Evolutionary conservation across 2,888 invertebrate genomes (phyloP).

Genomic region (Meghimatium bilineatum): DNA sequence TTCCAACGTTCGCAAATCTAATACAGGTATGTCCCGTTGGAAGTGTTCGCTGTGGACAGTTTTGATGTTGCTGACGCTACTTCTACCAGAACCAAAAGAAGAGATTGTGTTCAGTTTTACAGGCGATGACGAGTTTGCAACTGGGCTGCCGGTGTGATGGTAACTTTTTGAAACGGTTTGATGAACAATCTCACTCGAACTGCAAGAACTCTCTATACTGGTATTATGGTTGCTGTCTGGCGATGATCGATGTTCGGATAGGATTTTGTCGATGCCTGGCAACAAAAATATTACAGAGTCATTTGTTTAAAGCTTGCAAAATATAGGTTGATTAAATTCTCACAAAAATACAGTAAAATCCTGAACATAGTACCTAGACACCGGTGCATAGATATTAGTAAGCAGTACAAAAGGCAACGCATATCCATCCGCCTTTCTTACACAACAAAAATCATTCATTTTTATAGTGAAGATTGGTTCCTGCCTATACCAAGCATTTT

Average conservation of each 20-base stretch:
- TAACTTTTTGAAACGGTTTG: neutral
- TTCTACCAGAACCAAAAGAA: neutral
- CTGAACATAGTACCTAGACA: too few species aligned
- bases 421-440: too few species aligned
- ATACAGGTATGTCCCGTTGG: slow-evolving; percentile 21
- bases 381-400: too few species aligned
- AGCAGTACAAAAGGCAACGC: too few species aligned
- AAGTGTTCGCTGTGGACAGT: slow-evolving; percentile 11
- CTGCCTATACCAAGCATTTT: too few species aligned
- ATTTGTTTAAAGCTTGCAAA: too few species aligned
- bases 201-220: slow-evolving; percentile 39
- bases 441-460: too few species aligned
- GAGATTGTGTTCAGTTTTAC: neutral
- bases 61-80: neutral
- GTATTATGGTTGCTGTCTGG: slow-evolving; percentile 43
- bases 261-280: slow-evolving; percentile 62
- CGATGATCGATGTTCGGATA: slow-evolving; percentile 49
- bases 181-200: slow-evolving; percentile 33
- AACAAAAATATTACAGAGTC: neutral
- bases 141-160: slow-evolving; percentile 5
- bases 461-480: too few species aligned
- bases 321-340: too few species aligned
- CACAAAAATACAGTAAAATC: too few species aligned
- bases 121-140: neutral
- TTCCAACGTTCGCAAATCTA: slow-evolving; percentile 57